Evolutionary conservation across 2,888 invertebrate genomes (phyloP).

Genomic region (Chrysopilus asiliformis): DNA sequence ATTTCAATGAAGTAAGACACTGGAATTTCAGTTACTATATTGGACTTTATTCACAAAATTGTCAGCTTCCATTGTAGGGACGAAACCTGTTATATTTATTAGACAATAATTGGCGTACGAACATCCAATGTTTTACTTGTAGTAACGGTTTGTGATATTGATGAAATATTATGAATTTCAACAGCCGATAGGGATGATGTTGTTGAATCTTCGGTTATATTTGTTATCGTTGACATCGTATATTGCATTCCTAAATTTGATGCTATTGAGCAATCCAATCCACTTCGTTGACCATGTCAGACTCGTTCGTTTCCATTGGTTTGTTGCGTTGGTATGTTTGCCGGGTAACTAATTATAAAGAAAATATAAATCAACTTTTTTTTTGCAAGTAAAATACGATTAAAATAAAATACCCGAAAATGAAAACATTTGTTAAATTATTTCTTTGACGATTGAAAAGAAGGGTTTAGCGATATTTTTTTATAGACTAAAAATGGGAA

Average conservation of each 20-base stretch:
- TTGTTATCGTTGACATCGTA: slow-evolving; percentile 18
- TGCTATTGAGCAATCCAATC: slow-evolving; percentile 34
- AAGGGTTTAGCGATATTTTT: too few species aligned
- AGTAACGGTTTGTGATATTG: slow-evolving; percentile 11
- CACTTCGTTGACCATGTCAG: slow-evolving; percentile 38
- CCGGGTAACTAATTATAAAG: slow-evolving; percentile 20
- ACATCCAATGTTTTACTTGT: slow-evolving; percentile 31
- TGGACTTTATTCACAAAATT: too few species aligned
- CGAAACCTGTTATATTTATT: slow-evolving; percentile 6
- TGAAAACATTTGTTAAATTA: too few species aligned
- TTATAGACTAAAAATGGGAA: too few species aligned
- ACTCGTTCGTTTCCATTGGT: slow-evolving; percentile 33
- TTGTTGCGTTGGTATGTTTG: slow-evolving; percentile 25
- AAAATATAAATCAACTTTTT: neutral
- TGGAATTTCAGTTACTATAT: too few species aligned
- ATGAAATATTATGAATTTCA: slow-evolving; percentile 7
- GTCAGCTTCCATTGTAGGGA: too few species aligned
- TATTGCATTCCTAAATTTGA: slow-evolving; percentile 21
- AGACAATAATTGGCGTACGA: slow-evolving; percentile 33
- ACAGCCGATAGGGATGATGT: slow-evolving; percentile 13
- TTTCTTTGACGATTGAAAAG: too few species aligned
- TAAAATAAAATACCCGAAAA: too few species aligned
- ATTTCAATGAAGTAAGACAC: neutral
- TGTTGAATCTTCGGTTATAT: slow-evolving; percentile 15
- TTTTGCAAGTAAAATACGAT: too few species aligned